These are phyloP conservation scores for Iguana delicatissima DNA, from an alignment of 2,797 vertebrate species.

Conservation along the genomic window DNA sequence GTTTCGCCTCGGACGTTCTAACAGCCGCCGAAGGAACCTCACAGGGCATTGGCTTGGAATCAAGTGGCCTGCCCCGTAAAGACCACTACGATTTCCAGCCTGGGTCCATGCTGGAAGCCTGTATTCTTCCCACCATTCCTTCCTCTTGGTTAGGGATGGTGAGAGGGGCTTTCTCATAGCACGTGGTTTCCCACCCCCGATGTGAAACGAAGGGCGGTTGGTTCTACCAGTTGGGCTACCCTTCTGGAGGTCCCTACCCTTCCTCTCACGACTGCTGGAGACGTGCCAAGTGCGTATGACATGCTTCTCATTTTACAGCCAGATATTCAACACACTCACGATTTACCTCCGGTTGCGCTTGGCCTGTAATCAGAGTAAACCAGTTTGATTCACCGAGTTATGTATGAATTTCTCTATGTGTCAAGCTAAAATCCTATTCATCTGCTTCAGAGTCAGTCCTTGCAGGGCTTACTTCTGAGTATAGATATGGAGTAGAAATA, in stretches of 20 bases:
- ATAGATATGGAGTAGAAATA: background rate
- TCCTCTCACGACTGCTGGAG: background rate
- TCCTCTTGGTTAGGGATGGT: background rate
- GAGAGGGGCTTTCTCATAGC: background rate
- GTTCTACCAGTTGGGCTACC: too few species aligned
- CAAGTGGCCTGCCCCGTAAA: background rate
- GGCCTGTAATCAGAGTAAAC: background rate
- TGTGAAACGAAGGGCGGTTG: too few species aligned
- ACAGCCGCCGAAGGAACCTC: background rate
- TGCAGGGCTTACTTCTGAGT: background rate
- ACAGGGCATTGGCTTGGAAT: background rate
- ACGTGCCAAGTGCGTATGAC: accelerated
- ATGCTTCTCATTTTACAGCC: background rate
- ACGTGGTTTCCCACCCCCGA: background rate
- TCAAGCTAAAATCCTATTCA: background rate
- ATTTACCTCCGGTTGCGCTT: background rate
- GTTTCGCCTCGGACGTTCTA: background rate
- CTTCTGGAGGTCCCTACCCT: background rate
- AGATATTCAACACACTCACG: too few species aligned
- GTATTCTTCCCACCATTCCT: background rate
- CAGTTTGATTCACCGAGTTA: background rate
- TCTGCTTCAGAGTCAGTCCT: too few species aligned
- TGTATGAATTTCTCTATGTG: too few species aligned
- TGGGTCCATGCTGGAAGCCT: too few species aligned
- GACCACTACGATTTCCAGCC: too few species aligned